A percentile compares a stretch with the other conserved stretches of the same genome.
Evolutionary conservation across 2,113 vertebrate genomes (phyloP).

Genomic region (Scomber japonicus): DNA sequence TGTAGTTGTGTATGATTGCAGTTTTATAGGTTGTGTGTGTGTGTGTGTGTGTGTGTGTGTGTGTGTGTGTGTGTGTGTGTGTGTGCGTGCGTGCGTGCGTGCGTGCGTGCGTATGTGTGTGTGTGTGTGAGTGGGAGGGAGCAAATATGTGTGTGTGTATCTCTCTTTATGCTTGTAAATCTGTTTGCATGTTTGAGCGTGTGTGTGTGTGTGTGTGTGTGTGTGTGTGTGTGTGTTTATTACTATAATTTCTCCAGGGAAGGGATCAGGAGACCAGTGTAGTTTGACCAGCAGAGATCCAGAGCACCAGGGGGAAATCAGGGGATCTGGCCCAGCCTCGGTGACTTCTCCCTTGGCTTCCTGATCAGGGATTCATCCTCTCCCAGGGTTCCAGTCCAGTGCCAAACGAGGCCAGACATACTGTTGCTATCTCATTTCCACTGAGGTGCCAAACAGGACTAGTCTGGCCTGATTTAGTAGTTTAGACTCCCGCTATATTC

Average conservation of each 20-base stretch:
- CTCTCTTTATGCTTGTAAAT: slow-evolving; percentile 8
- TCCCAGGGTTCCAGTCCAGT: slow-evolving; percentile 42
- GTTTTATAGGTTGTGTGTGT: background rate
- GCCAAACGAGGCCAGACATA: slow-evolving; percentile 48
- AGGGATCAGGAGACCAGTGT: slow-evolving; percentile 66
- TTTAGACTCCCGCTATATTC: background rate
- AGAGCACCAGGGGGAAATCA: slow-evolving; percentile 56
- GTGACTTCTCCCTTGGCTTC: slow-evolving; percentile 62
- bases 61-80: background rate
- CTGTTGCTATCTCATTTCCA: slow-evolving; percentile 7
- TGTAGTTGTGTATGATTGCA: background rate
- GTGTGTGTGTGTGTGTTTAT: slow-evolving; percentile 15
- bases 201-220: slow-evolving; percentile 23
- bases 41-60: background rate
- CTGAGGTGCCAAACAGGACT: slow-evolving; percentile 11
- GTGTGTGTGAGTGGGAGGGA: slow-evolving; percentile 12
- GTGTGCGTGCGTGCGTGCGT: slow-evolving; percentile 26
- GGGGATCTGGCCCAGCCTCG: slow-evolving; percentile 62
- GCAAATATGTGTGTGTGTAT: slow-evolving; percentile 29
- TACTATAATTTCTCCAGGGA: slow-evolving; percentile 58
- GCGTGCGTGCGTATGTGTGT: slow-evolving; percentile 2
- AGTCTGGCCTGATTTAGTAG: background rate
- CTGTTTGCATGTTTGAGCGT: slow-evolving; percentile 24
- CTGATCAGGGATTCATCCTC: slow-evolving; percentile 56
- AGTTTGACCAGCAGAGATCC: slow-evolving; percentile 67